Base-by-base conservation (phyloP, 1,140 invertebrate species). In the Drosophila jambulina region DNA sequence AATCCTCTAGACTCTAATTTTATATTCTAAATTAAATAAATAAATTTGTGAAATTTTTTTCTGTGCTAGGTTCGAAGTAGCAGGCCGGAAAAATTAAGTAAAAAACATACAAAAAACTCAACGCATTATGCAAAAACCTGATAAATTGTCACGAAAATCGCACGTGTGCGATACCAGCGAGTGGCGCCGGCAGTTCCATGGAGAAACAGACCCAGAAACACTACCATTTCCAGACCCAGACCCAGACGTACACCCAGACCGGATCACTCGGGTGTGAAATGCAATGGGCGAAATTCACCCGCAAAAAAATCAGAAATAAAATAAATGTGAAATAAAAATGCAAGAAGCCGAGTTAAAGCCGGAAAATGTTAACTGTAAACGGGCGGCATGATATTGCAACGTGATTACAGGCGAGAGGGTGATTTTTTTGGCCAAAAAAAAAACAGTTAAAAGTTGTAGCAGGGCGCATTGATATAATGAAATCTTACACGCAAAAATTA, bases 111-210 rank as follows among this genome's bases (percentile, higher is more conserved):
- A 48, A 45, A 72, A 32, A 51, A 58, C 13, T 8, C 21, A 59
- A 57, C 54, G 45, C 45, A 59, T 23, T 7, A 29, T 40, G 53
- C 51, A 59, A 42, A 77, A 79, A 77, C 76, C 80, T 85, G 78
- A 90, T 88, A 81, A 90, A 78, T 81, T 90, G 86, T 76, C 84
- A 88, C 84, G 85, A 84, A 85, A 81, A 85, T 90, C 78, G 84
- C 84, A 88, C 84, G 84, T 88, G 84, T 78, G 78, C 85, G 53
- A 84, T 80, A 87, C 80, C 70, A 67, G 60, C 59, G 40, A 60
- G 23, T 59, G 76, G 80, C 80, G 81, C 76, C 76, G 80, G 49
- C 17, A 38, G 7, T 65, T 36, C 17, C 36, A 27, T 70, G 46
- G 61, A 54, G 67, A 53, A 69, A 70, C 62, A 70, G 67, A 69